Percentiles rank a stretch among this genome's conserved stretches.
These are phyloP conservation scores for Cyanoderma ruficeps DNA, from an alignment of 2,113 vertebrate genomes.

Conservation along the genomic window DNA sequence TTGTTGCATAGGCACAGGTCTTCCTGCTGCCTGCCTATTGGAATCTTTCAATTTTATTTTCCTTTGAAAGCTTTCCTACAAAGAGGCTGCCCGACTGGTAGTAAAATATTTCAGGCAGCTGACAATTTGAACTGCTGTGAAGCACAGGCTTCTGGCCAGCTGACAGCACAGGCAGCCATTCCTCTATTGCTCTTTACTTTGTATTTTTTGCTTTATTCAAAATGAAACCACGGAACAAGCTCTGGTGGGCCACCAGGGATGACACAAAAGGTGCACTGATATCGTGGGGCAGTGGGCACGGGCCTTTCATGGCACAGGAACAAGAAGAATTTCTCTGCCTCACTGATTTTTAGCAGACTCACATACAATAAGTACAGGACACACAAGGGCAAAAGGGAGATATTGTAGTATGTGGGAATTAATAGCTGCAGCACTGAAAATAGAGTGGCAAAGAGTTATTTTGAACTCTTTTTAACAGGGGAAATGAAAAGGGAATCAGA, in stretches of 20 bases:
- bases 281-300: accelerated
- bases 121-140: neutral
- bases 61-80: neutral
- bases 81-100: neutral
- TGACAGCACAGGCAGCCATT: accelerated
- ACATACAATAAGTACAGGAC: neutral
- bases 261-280: neutral
- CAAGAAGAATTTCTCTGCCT: neutral
- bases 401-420: neutral
- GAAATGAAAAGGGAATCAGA: neutral
- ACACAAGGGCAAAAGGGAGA: neutral
- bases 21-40: neutral
- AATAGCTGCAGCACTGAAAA: neutral
- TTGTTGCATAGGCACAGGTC: neutral
- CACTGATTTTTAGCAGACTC: neutral
- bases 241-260: neutral
- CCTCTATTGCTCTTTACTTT: neutral
- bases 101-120: neutral
- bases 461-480: neutral
- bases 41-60: neutral
- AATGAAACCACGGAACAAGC: neutral
- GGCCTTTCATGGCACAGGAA: neutral
- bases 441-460: neutral
- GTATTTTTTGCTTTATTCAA: neutral
- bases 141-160: neutral